Evolutionary conservation across 1,140 invertebrate species (phyloP).

Genomic region (Lasioglossum baleicum): DNA sequence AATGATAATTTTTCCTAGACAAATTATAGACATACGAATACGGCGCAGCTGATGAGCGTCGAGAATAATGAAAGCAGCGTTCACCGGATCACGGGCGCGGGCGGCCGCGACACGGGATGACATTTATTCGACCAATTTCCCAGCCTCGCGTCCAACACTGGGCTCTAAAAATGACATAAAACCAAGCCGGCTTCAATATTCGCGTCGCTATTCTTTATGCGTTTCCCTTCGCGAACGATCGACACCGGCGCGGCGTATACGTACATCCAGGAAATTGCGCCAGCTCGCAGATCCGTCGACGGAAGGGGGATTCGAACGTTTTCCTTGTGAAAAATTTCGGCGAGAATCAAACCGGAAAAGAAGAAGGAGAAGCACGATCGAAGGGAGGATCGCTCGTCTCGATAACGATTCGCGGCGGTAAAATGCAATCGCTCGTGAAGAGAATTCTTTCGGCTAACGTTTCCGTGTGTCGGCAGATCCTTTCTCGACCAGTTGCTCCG

Average conservation of each 20-base stretch:
- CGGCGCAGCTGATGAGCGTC: neutral
- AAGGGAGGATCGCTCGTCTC: neutral
- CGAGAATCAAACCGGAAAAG: neutral
- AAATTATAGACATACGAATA: no score
- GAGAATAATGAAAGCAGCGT: neutral
- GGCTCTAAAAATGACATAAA: conserved; percentile 11
- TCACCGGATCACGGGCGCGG: neutral
- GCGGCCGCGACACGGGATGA: neutral
- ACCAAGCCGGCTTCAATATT: conserved; percentile 8
- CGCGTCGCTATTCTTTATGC: neutral
- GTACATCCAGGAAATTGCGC: neutral
- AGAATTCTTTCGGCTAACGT: neutral
- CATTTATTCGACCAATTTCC: conserved; percentile 15
- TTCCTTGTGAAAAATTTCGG: neutral
- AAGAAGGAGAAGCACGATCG: neutral
- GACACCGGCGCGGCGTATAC: neutral
- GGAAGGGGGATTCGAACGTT: neutral
- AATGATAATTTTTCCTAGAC: no score
- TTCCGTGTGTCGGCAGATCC: neutral
- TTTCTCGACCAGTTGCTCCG: neutral
- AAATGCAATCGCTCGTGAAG: conserved; percentile 19
- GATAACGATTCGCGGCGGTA: conserved; percentile 8
- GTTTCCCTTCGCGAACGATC: neutral
- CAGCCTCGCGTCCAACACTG: neutral
- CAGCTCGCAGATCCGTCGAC: neutral